Evolutionary conservation across 2,888 invertebrate genomes (phyloP), one percentile per base, ranked within the genome.

Genomic region (Epistrophe grossulariae): DNA sequence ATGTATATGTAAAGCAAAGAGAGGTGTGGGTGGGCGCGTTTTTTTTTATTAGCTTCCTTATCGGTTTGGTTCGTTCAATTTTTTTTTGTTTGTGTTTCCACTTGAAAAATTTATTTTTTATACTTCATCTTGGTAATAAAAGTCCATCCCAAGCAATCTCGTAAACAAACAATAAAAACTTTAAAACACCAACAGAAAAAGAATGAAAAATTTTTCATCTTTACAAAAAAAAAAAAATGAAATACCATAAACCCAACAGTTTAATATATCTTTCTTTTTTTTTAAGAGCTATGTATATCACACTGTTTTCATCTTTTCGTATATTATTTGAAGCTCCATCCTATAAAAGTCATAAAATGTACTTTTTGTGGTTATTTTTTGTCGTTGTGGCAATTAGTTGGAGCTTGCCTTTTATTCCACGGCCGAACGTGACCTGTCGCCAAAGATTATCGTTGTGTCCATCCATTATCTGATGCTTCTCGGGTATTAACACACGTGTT

Each of bases 81-180:
- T 55, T 55, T 55, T 13, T 55, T 11, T 28, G 2, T 28, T 28
- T 55, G 15, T 52, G 17, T 35, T 50, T 68, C 24, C 15, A 38
- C 28, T 24, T 52, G 50, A 35, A 70, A 70, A 70, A 24, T 24
- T 52, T 52, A 52, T 24, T 52, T n/a, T 70, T 70, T 35, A 70
- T 70, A 35, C 24, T 40, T 52, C 50, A 38, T 40, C 19, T 35
- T 11, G 11, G 68, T 35, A 19, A 50, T 68, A 70, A 52, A 70
- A 70, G 52, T 70, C 52, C 68, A 38, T 70, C 68, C 68, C 68
- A 19, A 70, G 52, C 68, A 52, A 70, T 70, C 52, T 70, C 68
- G 38, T 70, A 70, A 70, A 70, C 68, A 70, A 70, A 52, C 50
- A 52, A 70, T 70, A 70, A 70, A n/a, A 52, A 70, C 50, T 52